phyloP scores from a whole-genome alignment of 2,113 vertebrate species.

The Pipa parva region DNA sequence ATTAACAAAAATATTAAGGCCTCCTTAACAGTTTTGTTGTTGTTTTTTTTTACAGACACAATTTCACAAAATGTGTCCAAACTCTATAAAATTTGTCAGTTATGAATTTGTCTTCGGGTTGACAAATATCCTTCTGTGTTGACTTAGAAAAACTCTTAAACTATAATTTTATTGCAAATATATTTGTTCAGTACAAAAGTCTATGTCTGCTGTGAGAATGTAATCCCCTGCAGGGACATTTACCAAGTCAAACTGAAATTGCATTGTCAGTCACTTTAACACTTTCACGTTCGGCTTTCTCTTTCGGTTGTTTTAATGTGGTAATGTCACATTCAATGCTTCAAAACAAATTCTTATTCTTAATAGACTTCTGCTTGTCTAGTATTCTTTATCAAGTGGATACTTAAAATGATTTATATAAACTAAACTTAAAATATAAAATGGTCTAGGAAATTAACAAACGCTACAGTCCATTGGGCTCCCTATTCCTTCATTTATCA shows the following conservation, averaged over 20 bases:
- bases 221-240: not conserved
- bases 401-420: constrained; percentile 27
- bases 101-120: not conserved
- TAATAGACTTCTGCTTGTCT: constrained; percentile 10
- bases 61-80: no score
- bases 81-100: not conserved
- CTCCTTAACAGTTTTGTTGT: no score
- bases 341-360: constrained; percentile 1
- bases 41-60: no score
- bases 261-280: not conserved
- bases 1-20: no score
- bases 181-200: not conserved
- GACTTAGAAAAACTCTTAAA: not conserved
- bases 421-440: constrained; percentile 15
- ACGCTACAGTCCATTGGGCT: constrained; percentile 28
- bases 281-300: not conserved
- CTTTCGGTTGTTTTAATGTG: constrained; percentile 1
- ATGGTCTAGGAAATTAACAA: constrained; percentile 30
- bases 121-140: not conserved
- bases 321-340: constrained; percentile 13
- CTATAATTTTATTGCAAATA: not conserved
- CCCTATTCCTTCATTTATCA: constrained; percentile 22
- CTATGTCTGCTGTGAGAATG: not conserved
- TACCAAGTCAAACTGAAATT: not conserved
- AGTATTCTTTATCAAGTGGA: not conserved